Conservation (phyloP, 2,888 invertebrate genomes). For the Bugula neritina region DNA sequence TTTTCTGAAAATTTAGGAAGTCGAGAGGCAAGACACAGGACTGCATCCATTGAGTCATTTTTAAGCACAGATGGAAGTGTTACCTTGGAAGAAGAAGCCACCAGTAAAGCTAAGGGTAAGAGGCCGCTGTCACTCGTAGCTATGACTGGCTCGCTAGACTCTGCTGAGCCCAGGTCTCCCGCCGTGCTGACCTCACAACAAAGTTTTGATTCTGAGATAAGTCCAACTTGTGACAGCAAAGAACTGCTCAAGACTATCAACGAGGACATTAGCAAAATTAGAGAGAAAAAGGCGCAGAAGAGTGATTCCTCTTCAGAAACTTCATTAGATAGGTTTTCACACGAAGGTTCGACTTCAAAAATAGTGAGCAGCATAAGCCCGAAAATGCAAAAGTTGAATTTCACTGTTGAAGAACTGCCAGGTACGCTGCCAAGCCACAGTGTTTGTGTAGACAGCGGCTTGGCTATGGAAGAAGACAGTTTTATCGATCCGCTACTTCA, state of each 20-base stretch:
- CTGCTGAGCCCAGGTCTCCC: background rate
- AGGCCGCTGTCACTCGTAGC: slow-evolving; percentile 1
- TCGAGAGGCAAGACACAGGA: background rate
- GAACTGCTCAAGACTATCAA: slow-evolving; percentile 5
- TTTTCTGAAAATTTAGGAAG: too few relatives aligned
- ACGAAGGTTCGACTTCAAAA: background rate
- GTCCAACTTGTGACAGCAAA: background rate
- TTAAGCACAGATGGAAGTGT: background rate
- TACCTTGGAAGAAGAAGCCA: background rate
- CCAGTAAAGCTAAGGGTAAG: too few relatives aligned
- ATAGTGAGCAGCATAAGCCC: background rate
- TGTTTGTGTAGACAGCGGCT: slow-evolving; percentile 12
- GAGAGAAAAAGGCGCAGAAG: background rate
- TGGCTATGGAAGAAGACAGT: background rate
- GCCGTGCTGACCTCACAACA: background rate
- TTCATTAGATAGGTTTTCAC: background rate
- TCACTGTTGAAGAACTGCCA: background rate
- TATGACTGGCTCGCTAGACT: background rate
- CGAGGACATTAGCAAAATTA: slow-evolving; percentile 18
- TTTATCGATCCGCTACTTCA: background rate
- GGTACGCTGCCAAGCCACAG: background rate
- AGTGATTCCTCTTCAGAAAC: background rate
- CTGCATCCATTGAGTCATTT: background rate
- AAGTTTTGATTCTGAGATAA: background rate
- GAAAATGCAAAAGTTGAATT: background rate